These are phyloP conservation scores for Stenopsyche tienmushanensis DNA, from an alignment of 1,140 invertebrate species.

Conservation along the genomic window DNA sequence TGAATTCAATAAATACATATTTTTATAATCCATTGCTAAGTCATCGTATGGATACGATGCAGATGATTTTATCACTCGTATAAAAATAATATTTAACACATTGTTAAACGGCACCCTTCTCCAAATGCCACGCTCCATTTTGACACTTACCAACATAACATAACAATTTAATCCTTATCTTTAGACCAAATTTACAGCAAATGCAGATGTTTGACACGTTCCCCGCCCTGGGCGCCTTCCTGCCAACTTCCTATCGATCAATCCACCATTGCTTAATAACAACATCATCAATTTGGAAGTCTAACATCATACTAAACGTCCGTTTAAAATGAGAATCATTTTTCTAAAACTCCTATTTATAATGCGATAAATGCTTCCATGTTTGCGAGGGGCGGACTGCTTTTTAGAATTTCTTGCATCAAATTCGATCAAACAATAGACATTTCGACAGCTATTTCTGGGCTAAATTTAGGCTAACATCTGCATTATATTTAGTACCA, in stretches of 20 bases:
- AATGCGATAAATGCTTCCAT: not conserved
- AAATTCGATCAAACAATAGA: no score
- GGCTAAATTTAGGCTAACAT: no score
- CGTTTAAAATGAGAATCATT: not conserved
- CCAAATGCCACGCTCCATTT: no score
- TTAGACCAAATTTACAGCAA: constrained; percentile 4
- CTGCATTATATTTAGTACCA: no score
- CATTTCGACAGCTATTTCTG: no score
- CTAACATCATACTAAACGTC: not conserved
- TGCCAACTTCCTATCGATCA: not conserved
- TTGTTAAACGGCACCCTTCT: no score
- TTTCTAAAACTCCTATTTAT: not conserved
- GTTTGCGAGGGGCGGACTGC: not conserved
- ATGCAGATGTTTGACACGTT: constrained; percentile 15
- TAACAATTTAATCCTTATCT: no score
- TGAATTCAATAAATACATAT: not conserved
- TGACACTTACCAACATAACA: no score
- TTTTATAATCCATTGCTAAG: not conserved
- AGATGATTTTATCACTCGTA: no score
- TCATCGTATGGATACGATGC: no score
- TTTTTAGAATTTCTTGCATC: constrained; percentile 5
- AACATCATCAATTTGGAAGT: not conserved
- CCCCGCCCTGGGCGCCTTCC: not conserved
- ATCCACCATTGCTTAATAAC: no score
- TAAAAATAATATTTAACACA: no score